Base-by-base conservation (phyloP, 2,113 vertebrate species). In the Notothenia coriiceps region DNA sequence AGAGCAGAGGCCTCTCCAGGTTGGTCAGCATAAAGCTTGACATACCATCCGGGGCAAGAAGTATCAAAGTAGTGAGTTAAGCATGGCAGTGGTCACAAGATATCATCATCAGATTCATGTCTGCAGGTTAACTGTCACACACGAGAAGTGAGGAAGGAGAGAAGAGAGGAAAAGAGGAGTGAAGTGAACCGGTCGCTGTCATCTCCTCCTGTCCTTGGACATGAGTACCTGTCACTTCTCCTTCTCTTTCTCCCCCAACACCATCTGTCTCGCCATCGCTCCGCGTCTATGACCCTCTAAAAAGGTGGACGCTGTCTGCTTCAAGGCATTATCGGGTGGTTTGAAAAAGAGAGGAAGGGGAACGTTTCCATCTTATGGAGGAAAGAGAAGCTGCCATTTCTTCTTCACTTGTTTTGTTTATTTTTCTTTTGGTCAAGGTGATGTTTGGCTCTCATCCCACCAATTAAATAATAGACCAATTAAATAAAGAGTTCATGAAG, bases 51-150 rank as follows among this genome's bases (percentile, higher is more conserved):
- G 29, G 59, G 86, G 77, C 81, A 85, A 70, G 72, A 90, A 88
- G 90, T 87, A 92, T 91, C 88, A 88, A 87, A 91, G 84, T 80
- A 87, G 88, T 78, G 90, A 90, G 89, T 91, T 88, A 88, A 89
- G 86, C 88, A 88, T 77, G 84, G 91, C 91, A 86, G 80, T 85
- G 90, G 91, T 93, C 92, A 93, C 88, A 93, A 92, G 89, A 88
- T 93, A 93, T 93, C 90, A 93, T 54, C 90, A 75, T 93, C 92
- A 93, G 83, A 87, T 85, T 89, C 90, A 90, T 94, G 86, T 91
- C 91, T 93, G 11, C 88, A 88, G 93, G 92, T 93, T 90, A 93
- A 88, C 93, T 92, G 93, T 91, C 89, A 94, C 72, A 81, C 71
- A 88, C 4, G 79, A 91, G 85, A 81, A 88, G 86, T 68, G 74